Conservation (phyloP, 2,113 vertebrate genomes). For the Lonchura striata region DNA sequence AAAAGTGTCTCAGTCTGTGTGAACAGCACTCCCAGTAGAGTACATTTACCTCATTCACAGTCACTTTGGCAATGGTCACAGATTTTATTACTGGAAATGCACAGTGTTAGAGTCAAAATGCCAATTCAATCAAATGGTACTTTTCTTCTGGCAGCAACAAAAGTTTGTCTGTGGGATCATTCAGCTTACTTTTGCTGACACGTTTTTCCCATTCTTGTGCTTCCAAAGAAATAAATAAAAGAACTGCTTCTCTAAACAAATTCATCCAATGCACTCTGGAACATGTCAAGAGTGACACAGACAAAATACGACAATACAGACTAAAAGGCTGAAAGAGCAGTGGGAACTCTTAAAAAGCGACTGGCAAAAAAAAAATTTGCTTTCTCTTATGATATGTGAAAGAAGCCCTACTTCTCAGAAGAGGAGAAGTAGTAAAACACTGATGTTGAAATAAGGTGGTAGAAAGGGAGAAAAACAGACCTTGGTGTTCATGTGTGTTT, state of each 20-base stretch:
- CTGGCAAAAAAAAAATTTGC: not conserved
- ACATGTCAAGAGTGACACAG: not conserved
- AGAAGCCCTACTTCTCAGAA: not conserved
- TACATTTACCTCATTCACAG: not conserved
- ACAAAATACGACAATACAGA: not conserved
- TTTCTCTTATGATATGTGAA: not conserved
- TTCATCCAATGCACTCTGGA: not conserved
- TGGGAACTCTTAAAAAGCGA: not conserved
- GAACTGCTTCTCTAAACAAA: not conserved
- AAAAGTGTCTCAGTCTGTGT: not conserved
- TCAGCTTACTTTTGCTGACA: not conserved
- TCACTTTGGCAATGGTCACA: not conserved
- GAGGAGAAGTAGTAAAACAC: not conserved
- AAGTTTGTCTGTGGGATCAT: not conserved
- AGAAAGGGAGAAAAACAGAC: not conserved
- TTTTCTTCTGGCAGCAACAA: not conserved
- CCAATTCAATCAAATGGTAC: not conserved
- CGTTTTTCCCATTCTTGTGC: not conserved
- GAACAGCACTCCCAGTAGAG: not conserved
- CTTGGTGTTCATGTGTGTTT: not conserved
- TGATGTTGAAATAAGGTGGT: not conserved
- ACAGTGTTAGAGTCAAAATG: not conserved
- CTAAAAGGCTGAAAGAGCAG: not conserved
- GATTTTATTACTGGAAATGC: not conserved
- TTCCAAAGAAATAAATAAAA: not conserved